Evolutionary conservation across 2,113 vertebrate genomes (phyloP).

Genomic region (Proteles cristata): DNA sequence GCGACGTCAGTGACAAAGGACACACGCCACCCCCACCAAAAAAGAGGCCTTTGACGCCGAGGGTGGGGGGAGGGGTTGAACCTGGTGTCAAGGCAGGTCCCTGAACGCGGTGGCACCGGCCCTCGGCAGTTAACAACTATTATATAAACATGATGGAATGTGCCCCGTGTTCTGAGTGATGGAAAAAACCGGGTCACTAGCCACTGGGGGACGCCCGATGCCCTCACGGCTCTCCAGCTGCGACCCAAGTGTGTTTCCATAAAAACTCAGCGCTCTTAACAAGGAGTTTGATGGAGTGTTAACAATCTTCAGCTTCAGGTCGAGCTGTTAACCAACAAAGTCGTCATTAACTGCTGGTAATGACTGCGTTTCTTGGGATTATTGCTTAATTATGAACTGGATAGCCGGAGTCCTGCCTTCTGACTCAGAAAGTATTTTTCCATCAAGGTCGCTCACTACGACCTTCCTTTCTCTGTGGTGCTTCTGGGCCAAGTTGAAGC

Average conservation of each 20-base stretch:
- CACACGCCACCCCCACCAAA: neutral
- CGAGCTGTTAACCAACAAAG: constrained; percentile 89
- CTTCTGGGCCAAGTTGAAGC: neutral
- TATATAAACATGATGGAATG: constrained; percentile 87
- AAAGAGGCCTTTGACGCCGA: neutral
- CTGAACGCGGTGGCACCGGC: constrained; percentile 83
- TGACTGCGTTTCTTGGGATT: constrained; percentile 82
- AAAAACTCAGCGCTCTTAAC: constrained; percentile 86
- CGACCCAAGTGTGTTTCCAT: constrained; percentile 84
- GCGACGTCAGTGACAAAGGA: neutral
- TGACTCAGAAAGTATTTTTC: constrained; percentile 68
- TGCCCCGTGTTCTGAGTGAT: constrained; percentile 72
- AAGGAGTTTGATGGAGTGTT: constrained; percentile 90
- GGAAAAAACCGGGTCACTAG: constrained; percentile 83
- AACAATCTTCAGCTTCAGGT: constrained; percentile 88
- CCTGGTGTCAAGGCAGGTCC: constrained; percentile 64
- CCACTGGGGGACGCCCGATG: constrained; percentile 79
- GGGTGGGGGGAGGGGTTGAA: neutral
- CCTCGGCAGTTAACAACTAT: constrained; percentile 83
- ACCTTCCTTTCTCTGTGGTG: neutral
- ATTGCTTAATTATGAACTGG: constrained; percentile 83
- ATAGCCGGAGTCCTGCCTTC: constrained; percentile 70
- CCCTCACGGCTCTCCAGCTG: constrained; percentile 85
- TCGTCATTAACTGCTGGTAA: constrained; percentile 88
- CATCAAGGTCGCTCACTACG: constrained; percentile 17